These are phyloP conservation scores for Drosophila seguyi DNA, from an alignment of 1,140 invertebrate genomes.

Conservation along the genomic window DNA sequence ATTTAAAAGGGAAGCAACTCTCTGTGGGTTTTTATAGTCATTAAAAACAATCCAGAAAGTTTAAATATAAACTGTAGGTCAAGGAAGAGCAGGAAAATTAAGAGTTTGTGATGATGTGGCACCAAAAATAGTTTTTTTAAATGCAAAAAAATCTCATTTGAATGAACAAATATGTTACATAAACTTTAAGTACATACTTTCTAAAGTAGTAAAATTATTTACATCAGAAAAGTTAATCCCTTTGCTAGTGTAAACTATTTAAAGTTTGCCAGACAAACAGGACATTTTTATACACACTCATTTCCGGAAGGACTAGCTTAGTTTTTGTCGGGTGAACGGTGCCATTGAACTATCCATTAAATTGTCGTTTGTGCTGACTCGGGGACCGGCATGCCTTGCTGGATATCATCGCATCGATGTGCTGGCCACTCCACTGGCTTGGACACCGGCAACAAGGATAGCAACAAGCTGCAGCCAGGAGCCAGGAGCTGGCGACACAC, in stretches of 20 bases:
- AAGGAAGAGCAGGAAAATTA: no score
- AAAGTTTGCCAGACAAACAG: neutral
- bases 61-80: neutral
- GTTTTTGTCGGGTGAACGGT: slow-evolving; percentile 41
- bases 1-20: neutral
- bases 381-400: slow-evolving; percentile 29
- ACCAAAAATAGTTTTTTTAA: no score
- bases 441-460: slow-evolving; percentile 32
- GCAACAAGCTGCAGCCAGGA: neutral
- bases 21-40: neutral
- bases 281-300: neutral
- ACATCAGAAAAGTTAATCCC: no score
- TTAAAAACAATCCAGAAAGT: neutral
- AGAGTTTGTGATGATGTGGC: no score
- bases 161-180: no score
- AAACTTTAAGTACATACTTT: no score
- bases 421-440: slow-evolving; percentile 35
- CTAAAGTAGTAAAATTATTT: neutral
- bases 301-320: no score
- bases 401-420: slow-evolving; percentile 56
- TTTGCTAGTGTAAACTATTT: neutral
- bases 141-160: no score
- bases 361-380: slow-evolving; percentile 55
- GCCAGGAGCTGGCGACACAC: slow-evolving; percentile 25
- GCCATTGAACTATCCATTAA: slow-evolving; percentile 61